Base-by-base conservation (phyloP, 1,140 invertebrate genomes). In the Yoshiicerus persimilis region DNA sequence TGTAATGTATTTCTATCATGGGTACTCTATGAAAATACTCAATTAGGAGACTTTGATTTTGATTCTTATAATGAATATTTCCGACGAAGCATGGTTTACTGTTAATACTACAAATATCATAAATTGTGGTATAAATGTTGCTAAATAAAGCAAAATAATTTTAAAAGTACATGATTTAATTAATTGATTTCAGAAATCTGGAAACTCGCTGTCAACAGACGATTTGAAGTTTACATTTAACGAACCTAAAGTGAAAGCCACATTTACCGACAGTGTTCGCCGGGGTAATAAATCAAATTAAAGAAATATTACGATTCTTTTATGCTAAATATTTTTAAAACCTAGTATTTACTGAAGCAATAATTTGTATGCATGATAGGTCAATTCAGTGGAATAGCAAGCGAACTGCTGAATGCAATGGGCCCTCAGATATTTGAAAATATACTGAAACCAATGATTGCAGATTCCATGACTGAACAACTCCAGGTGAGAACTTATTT, bases 351-450 rank as follows among this genome's bases (percentile, higher is more conserved):
- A n/a, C n/a, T n/a, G n/a, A n/a, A n/a, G n/a, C n/a, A n/a, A n/a
- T n/a, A n/a, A 34, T 87, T 25, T 27, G 25, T 75, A 10, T 75
- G 10, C 13, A 32, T 30, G 25, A 8, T 20, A 84, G 83, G 80
- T 27, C 75, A 88, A 47, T 88, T 88, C 25, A 85, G 16, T 34
- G 83, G 80, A 39, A 34, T 88, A 16, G 25, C 84, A 9, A 85
- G 83, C 75, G 87, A 88, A 84, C 64, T 88, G 27, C 56, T 88
- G 11, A 36, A 80, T 30, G 87, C 87, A 5, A 88, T 88, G 87
- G 87, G 87, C 1, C 83, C 41, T 27, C 87, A 84, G 70, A 83
- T 88, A 30, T 88, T 88, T 34, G 32, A 84, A n/a, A 88, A 88
- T 39, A 80, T 64, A 9, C 34, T 88, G 56, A 88, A 88, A 25